phyloP scores from a whole-genome alignment of 1,140 invertebrate genomes.

The Pseudoatta argentina region DNA sequence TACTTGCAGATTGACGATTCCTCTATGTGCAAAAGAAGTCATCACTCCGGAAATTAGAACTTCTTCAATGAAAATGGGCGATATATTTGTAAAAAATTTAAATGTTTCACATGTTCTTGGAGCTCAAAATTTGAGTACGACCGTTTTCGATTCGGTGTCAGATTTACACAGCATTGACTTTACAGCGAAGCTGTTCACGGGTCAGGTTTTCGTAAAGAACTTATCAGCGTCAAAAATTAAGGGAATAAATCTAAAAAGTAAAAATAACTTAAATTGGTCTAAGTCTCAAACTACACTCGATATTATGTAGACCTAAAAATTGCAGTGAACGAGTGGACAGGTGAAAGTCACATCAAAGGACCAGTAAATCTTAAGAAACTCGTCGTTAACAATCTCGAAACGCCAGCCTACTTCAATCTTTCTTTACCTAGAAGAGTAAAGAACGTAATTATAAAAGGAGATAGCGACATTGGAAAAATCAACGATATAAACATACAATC shows the following conservation, averaged over 20 bases:
- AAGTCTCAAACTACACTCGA: background rate
- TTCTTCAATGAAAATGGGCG: slow-evolving; percentile 60
- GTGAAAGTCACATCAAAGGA: slow-evolving; percentile 57
- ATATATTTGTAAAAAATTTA: slow-evolving; percentile 64
- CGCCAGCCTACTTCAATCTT: slow-evolving; percentile 54
- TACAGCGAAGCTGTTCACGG: slow-evolving; percentile 55
- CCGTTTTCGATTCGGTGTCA: slow-evolving; percentile 42
- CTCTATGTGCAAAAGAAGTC: slow-evolving; percentile 58
- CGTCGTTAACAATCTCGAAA: slow-evolving; percentile 52
- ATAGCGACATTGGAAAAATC: slow-evolving; percentile 68
- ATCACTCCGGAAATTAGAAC: slow-evolving; percentile 70
- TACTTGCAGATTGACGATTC: slow-evolving; percentile 56
- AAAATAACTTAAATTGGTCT: slow-evolving; percentile 1
- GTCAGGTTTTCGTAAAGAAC: slow-evolving; percentile 59
- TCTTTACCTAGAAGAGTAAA: slow-evolving; percentile 60
- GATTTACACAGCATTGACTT: slow-evolving; percentile 59
- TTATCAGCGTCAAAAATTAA: background rate
- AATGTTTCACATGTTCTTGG: slow-evolving; percentile 64
- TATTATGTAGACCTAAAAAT: slow-evolving; percentile 61
- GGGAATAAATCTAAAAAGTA: slow-evolving; percentile 55
- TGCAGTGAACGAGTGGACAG: slow-evolving; percentile 62
- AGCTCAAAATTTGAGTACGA: slow-evolving; percentile 60
- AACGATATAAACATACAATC: slow-evolving; percentile 72
- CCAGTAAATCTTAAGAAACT: slow-evolving; percentile 63
- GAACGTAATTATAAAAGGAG: slow-evolving; percentile 67